phyloP scores from a whole-genome alignment of 2,888 invertebrate genomes.

The Tiliacea aurago region DNA sequence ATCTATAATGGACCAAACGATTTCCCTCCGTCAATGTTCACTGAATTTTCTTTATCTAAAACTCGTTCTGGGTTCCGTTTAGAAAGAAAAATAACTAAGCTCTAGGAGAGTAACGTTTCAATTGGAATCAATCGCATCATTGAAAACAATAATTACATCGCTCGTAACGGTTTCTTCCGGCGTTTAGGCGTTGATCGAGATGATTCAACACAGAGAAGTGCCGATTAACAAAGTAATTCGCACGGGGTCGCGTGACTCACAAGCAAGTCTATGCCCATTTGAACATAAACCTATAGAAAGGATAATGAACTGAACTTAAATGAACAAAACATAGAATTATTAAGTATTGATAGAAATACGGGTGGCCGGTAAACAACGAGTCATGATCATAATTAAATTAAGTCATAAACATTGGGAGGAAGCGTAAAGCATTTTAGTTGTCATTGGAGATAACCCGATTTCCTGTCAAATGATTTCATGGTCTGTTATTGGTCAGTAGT shows the following conservation, averaged over 20 bases:
- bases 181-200: constrained; percentile 44
- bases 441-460: constrained; percentile 84
- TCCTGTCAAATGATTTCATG: constrained; percentile 79
- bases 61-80: constrained; percentile 42
- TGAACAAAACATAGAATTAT: constrained; percentile 26
- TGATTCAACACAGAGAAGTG: constrained; percentile 62
- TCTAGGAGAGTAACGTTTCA: constrained; percentile 31
- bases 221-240: constrained; percentile 52
- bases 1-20: constrained; percentile 40
- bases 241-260: constrained; percentile 57
- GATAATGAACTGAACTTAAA: constrained; percentile 60
- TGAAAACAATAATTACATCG: constrained; percentile 49
- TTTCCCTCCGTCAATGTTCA: constrained; percentile 46
- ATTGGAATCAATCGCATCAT: constrained; percentile 39
- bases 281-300: constrained; percentile 39
- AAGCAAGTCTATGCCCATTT: constrained; percentile 28
- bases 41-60: constrained; percentile 33
- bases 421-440: constrained; percentile 75
- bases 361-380: constrained; percentile 55
- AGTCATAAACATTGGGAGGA: constrained; percentile 75
- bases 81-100: constrained; percentile 38
- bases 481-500: constrained; percentile 53
- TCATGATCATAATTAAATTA: constrained; percentile 67
- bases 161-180: constrained; percentile 45
- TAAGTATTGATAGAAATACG: constrained; percentile 47